phyloP scores from a whole-genome alignment of 2,888 invertebrate genomes.

The Litoditis marina region DNA sequence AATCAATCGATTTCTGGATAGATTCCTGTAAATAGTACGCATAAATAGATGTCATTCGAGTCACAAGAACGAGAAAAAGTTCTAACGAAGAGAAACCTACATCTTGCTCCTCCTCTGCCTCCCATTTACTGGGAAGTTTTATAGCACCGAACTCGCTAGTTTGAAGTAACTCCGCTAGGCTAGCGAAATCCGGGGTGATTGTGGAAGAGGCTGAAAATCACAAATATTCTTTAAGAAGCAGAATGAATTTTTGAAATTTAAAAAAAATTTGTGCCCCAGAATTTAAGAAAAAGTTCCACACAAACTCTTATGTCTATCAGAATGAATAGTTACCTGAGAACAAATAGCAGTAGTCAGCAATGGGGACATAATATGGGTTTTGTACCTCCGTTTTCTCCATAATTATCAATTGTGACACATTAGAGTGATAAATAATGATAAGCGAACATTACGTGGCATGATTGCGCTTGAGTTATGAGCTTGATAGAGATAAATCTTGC shows the following conservation, averaged over 20 bases:
- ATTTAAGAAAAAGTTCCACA: too few relatives aligned
- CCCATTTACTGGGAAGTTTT: slow-evolving; percentile 28
- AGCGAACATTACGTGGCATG: too few relatives aligned
- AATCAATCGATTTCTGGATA: slow-evolving; percentile 12
- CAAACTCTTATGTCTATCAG: too few relatives aligned
- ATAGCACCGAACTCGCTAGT: slow-evolving; percentile 24
- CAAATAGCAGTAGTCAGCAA: slow-evolving; percentile 6
- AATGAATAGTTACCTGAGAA: slow-evolving; percentile 18
- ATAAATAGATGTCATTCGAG: background rate
- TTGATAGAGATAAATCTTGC: too few relatives aligned
- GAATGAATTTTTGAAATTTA: too few relatives aligned
- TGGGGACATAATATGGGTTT: slow-evolving; percentile 15
- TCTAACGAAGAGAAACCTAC: background rate
- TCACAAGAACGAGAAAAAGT: background rate
- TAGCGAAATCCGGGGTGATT: slow-evolving; percentile 23
- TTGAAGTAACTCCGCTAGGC: slow-evolving; percentile 28
- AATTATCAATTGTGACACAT: too few relatives aligned
- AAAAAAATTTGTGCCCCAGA: too few relatives aligned
- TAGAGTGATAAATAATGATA: too few relatives aligned
- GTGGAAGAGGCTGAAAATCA: too few relatives aligned
- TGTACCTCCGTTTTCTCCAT: background rate
- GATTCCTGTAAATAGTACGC: slow-evolving; percentile 12
- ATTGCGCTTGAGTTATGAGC: too few relatives aligned
- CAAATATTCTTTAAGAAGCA: too few relatives aligned
- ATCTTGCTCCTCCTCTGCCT: slow-evolving; percentile 16